Conservation (phyloP, 2,113 vertebrate species). For the Delphinapterus leucas region DNA sequence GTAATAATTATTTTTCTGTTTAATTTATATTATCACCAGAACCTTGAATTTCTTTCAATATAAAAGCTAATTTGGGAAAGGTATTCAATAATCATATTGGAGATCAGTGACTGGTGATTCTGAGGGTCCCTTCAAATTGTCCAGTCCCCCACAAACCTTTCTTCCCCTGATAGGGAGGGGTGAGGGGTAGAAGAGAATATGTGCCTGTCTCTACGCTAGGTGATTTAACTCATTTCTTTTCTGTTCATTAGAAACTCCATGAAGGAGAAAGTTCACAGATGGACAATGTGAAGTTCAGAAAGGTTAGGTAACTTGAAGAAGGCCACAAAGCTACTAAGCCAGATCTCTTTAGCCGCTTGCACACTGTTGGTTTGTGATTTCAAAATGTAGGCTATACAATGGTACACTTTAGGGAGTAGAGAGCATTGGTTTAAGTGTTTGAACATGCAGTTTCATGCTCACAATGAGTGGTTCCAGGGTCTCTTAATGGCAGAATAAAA, state of each 20-base stretch:
- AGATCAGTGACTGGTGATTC: background rate
- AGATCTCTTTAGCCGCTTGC: background rate
- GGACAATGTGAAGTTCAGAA: background rate
- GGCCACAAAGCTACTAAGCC: background rate
- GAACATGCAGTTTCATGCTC: conserved; percentile 29
- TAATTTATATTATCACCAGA: background rate
- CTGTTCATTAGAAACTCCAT: background rate
- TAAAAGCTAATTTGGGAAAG: conserved; percentile 31
- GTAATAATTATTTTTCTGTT: conserved; percentile 34
- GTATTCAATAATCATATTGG: background rate
- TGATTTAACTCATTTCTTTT: background rate
- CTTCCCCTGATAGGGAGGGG: background rate
- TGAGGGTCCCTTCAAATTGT: background rate
- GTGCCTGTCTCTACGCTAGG: background rate
- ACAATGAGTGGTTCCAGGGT: conserved; percentile 1
- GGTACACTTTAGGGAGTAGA: background rate
- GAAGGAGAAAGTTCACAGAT: background rate
- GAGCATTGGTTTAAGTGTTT: background rate
- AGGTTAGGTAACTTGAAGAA: background rate
- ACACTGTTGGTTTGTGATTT: background rate
- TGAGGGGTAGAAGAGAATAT: background rate
- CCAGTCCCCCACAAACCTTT: background rate
- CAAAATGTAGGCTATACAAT: conserved; percentile 8
- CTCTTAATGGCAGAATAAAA: conserved; percentile 49
- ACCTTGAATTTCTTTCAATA: conserved; percentile 37